phyloP scores from a whole-genome alignment of 2,888 invertebrate genomes.

The Catonia carolina region DNA sequence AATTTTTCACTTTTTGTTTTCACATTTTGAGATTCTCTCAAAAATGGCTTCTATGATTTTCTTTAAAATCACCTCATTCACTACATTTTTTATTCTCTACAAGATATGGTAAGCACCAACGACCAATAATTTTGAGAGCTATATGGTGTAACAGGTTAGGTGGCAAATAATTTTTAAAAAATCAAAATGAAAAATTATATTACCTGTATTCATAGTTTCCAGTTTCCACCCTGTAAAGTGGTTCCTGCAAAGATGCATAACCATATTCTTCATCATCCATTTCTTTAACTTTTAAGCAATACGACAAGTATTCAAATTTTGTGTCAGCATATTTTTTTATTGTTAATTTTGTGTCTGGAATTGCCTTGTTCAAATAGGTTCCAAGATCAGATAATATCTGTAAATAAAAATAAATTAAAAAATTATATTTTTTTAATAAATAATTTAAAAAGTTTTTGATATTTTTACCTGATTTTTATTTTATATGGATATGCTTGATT shows the following conservation, averaged over 20 bases:
- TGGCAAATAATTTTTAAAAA: too few relatives aligned
- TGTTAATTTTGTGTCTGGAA: slow-evolving; percentile 95
- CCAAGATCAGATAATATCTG: slow-evolving; percentile 90
- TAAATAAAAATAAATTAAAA: slow-evolving; percentile 29
- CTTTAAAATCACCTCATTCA: too few relatives aligned
- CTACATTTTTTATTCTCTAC: too few relatives aligned
- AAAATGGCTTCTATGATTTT: too few relatives aligned
- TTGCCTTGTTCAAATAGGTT: slow-evolving; percentile 94
- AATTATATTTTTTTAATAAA: not conserved
- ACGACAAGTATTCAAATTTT: slow-evolving; percentile 98
- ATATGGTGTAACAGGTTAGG: too few relatives aligned
- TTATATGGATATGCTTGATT: too few relatives aligned
- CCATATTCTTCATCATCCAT: slow-evolving; percentile 99
- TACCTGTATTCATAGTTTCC: slow-evolving; percentile 98
- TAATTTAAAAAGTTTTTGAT: too few relatives aligned
- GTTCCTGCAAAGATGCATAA: slow-evolving; percentile 87
- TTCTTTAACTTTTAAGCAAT: slow-evolving; percentile 98
- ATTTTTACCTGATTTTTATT: slow-evolving; percentile 3
- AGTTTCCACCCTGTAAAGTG: slow-evolving; percentile 94
- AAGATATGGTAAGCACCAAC: too few relatives aligned
- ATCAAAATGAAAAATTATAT: not conserved
- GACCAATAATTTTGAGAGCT: too few relatives aligned
- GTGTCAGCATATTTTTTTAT: slow-evolving; percentile 97
- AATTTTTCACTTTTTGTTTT: too few relatives aligned
- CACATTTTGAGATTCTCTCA: too few relatives aligned